Evolutionary conservation across 2,797 vertebrate species (phyloP), one percentile per base, ranked within the genome.

Genomic region (Gambelia wislizenii): DNA sequence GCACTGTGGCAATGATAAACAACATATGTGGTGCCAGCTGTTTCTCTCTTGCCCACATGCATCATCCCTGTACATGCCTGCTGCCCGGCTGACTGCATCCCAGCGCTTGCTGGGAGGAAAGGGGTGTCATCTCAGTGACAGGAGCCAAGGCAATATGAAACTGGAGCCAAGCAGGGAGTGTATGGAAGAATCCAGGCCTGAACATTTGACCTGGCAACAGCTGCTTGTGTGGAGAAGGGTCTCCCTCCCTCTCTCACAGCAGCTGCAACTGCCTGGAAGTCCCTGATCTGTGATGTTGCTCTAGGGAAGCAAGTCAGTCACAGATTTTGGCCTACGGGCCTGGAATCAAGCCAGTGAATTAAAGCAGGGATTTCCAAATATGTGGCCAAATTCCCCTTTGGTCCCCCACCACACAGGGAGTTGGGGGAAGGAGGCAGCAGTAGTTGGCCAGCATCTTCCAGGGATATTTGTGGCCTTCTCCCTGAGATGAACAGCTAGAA

Each of bases 211-310:
- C 72, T 67, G 79, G 44, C 72, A 52, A 67, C 87, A 64, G 56
- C 81, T 83, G 87, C 87, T 76, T 47, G 56, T 61, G 14, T 39
- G 56, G 56, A 67, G 56, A 61, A 20, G 33, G 52, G 52, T 49
- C 70, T 64, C 72, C 4, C 78, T 79, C 76, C 6, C 25, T 76
- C 33, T 36, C 33, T 64, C 4, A 64, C 67, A 77, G 87, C 72
- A 88, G 82, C 75, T 27, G 72, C 72, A 84, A 64, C 81, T 67
- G 87, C 56, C 44, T 33, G 87, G 81, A 88, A 88, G 49, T 54
- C 77, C 27, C 30, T 67, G 64, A 16, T 27, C 52, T 12, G 2
- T 30, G 56, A 76, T 77, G 56, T 76, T 52, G 30, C 74, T 42
- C 81, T 67, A 47, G 81, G 81, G 87, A 76, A 12, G n/a, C 42